A percentile compares a stretch with the other conserved stretches of the same genome.
Evolutionary conservation across 2,113 vertebrate species (phyloP).

Genomic region (Argyrosomus japonicus): DNA sequence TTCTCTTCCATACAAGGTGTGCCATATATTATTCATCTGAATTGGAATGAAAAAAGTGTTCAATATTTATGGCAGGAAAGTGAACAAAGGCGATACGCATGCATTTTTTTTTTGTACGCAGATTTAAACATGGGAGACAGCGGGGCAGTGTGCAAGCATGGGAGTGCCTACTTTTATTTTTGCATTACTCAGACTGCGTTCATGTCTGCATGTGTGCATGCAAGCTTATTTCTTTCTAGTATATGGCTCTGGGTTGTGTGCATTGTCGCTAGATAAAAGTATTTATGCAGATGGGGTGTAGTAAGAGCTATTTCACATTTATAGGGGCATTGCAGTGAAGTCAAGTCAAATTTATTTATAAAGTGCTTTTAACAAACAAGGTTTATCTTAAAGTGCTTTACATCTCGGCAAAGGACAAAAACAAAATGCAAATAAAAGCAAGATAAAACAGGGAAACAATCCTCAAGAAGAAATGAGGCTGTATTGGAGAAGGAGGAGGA

Average conservation of each 20-base stretch:
- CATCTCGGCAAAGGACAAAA: constrained; percentile 48
- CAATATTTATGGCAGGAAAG: constrained; percentile 70
- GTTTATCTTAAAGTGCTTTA: constrained; percentile 62
- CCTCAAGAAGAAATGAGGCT: constrained; percentile 41
- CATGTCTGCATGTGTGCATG: constrained; percentile 18
- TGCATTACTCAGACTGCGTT: constrained; percentile 11
- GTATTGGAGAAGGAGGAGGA: constrained; percentile 9
- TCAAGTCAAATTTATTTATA: constrained; percentile 64
- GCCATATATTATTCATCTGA: constrained; percentile 69
- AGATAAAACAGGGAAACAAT: constrained; percentile 54
- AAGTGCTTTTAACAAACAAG: constrained; percentile 66
- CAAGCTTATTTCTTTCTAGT: not conserved
- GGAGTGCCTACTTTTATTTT: constrained; percentile 36
- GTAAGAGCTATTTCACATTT: constrained; percentile 58
- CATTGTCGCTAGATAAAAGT: constrained; percentile 57
- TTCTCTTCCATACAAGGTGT: constrained; percentile 51
- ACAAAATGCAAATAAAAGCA: constrained; percentile 55
- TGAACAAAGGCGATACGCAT: constrained; percentile 37
- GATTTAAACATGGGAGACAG: constrained; percentile 59
- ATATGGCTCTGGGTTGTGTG: constrained; percentile 40
- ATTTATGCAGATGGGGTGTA: constrained; percentile 57
- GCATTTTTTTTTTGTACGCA: constrained; percentile 33
- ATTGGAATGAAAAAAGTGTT: constrained; percentile 66
- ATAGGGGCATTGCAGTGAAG: constrained; percentile 30
- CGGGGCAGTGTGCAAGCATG: constrained; percentile 15